A percentile compares a stretch with the other conserved stretches of the same genome.
Evolutionary conservation across 2,797 vertebrate genomes (phyloP).

Genomic region (Rousettus madagascariensis): DNA sequence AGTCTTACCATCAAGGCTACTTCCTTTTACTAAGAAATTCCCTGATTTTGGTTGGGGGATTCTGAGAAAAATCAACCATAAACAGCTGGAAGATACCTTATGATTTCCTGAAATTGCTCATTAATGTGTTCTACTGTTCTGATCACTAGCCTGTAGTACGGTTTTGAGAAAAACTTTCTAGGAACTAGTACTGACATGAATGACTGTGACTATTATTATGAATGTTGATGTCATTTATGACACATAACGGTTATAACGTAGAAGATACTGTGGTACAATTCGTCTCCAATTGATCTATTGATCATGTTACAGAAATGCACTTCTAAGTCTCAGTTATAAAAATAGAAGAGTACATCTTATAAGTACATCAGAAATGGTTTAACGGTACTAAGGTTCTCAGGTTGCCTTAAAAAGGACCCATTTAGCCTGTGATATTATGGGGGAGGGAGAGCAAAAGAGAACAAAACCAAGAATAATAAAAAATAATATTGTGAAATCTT

Average conservation of each 20-base stretch:
- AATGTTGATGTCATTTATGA: background rate
- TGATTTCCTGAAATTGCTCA: background rate
- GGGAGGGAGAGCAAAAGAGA: background rate
- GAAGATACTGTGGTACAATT: background rate
- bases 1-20: background rate
- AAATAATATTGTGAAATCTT: background rate
- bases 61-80: conserved; percentile 1
- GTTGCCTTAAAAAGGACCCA: background rate
- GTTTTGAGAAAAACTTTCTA: conserved; percentile 27
- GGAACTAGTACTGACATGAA: background rate
- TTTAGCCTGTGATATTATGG: background rate
- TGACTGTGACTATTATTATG: background rate
- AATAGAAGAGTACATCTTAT: background rate
- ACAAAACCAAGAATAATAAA: background rate
- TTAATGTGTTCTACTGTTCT: background rate
- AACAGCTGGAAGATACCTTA: background rate
- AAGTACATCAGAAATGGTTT: background rate
- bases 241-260: background rate
- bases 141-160: background rate
- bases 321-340: background rate
- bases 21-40: background rate
- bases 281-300: background rate
- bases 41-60: background rate
- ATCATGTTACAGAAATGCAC: background rate
- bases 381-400: background rate